Percentiles rank a stretch among this genome's conserved stretches.
These are phyloP conservation scores for Meleagris gallopavo DNA, from an alignment of 2,113 vertebrate species.

Conservation along the genomic window DNA sequence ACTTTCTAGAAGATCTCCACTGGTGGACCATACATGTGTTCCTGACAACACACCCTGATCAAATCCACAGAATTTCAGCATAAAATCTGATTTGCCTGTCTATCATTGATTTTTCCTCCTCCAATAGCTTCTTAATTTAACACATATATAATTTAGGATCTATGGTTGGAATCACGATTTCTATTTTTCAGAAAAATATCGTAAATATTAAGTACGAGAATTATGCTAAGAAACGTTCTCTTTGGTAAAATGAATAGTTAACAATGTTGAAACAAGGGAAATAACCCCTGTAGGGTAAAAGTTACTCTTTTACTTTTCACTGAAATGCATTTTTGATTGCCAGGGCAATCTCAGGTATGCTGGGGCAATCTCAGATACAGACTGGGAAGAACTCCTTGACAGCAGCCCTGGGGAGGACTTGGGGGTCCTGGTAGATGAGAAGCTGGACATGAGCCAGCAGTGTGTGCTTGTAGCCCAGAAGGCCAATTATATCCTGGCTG, in stretches of 20 bases:
- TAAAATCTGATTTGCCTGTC: not conserved
- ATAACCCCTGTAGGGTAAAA: not conserved
- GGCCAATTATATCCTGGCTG: too few species aligned
- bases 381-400: too few species aligned
- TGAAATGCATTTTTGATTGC: not conserved
- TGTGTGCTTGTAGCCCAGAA: too few species aligned
- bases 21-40: not conserved
- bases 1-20: not conserved
- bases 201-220: not conserved
- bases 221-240: not conserved
- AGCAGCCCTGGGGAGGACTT: too few species aligned
- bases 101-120: not conserved
- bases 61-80: not conserved
- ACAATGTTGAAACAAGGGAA: not conserved
- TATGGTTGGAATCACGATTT: not conserved
- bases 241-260: not conserved
- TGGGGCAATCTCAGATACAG: too few species aligned
- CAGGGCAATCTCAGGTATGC: too few species aligned
- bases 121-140: not conserved
- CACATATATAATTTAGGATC: not conserved
- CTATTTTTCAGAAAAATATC: not conserved
- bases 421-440: too few species aligned
- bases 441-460: too few species aligned
- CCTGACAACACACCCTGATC: not conserved
- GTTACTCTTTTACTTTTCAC: not conserved